Percentiles rank a stretch among this genome's conserved stretches.
phyloP scores from a whole-genome alignment of 2,888 invertebrate genomes.

The Chydorus sphaericus region DNA sequence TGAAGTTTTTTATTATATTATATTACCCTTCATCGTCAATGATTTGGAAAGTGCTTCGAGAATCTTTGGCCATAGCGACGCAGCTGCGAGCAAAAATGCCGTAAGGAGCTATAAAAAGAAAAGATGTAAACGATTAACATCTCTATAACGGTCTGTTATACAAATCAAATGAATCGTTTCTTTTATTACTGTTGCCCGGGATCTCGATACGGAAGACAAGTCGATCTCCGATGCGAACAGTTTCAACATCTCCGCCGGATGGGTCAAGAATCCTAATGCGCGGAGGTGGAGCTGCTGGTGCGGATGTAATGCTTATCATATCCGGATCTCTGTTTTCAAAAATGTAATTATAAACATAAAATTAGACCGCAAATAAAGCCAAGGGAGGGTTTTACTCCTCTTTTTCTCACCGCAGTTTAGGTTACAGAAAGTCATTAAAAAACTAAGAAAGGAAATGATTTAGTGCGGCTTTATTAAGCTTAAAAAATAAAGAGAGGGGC shows the following conservation, averaged over 20 bases:
- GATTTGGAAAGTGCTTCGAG: constrained; percentile 88
- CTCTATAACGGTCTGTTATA: not conserved
- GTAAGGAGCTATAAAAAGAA: constrained; percentile 60
- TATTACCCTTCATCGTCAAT: constrained; percentile 80
- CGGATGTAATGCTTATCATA: constrained; percentile 89
- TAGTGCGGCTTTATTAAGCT: too few species aligned
- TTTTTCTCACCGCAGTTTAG: not conserved
- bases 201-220: constrained; percentile 91
- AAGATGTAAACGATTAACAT: not conserved
- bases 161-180: not conserved
- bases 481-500: too few species aligned
- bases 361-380: too few species aligned
- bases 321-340: constrained; percentile 64
- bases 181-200: constrained; percentile 75
- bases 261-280: constrained; percentile 81
- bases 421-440: not conserved
- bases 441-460: not conserved
- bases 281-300: constrained; percentile 86
- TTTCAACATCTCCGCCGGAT: constrained; percentile 75
- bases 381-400: too few species aligned
- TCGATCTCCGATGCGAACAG: constrained; percentile 84
- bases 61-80: constrained; percentile 93
- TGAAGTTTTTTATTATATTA: not conserved
- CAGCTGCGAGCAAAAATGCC: constrained; percentile 91
- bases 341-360: not conserved